Conservation (phyloP, 2,888 invertebrate genomes). For the Xylota sylvarum region DNA sequence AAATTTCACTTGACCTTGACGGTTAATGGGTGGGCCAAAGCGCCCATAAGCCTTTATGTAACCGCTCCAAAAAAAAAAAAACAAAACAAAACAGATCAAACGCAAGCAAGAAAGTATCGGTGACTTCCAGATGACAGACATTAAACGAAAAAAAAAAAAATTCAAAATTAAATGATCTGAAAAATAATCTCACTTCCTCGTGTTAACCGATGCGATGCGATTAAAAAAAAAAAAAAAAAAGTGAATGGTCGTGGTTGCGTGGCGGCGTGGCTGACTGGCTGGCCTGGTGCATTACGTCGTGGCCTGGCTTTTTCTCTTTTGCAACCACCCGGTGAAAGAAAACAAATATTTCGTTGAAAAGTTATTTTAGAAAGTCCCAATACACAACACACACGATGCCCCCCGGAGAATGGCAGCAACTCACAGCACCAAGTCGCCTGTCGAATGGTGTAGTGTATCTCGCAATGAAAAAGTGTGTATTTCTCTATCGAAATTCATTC, state of each 20-base stretch:
- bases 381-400: constrained; percentile 15
- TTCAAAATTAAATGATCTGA: constrained; percentile 54
- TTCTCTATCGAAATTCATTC: constrained; percentile 19
- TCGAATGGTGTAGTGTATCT: constrained; percentile 6
- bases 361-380: constrained; percentile 75
- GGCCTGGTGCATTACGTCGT: constrained; percentile 67
- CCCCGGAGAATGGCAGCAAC: constrained; percentile 57
- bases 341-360: constrained; percentile 72
- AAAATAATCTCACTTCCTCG: constrained; percentile 74
- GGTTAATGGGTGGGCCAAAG: constrained; percentile 51
- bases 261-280: constrained; percentile 28
- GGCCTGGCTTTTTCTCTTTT: constrained; percentile 61
- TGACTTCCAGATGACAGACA: constrained; percentile 39
- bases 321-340: constrained; percentile 68
- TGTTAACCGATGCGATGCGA: constrained; percentile 73
- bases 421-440: not conserved
- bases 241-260: constrained; percentile 74
- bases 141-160: constrained; percentile 4
- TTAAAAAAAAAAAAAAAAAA: constrained; percentile 49
- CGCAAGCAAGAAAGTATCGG: constrained; percentile 16
- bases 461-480: constrained; percentile 35
- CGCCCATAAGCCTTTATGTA: constrained; percentile 48
- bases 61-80: constrained; percentile 24
- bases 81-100: constrained; percentile 12
- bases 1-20: constrained; percentile 76